phyloP scores from a whole-genome alignment of 2,113 vertebrate species.

The Poeciliopsis retropinna region DNA sequence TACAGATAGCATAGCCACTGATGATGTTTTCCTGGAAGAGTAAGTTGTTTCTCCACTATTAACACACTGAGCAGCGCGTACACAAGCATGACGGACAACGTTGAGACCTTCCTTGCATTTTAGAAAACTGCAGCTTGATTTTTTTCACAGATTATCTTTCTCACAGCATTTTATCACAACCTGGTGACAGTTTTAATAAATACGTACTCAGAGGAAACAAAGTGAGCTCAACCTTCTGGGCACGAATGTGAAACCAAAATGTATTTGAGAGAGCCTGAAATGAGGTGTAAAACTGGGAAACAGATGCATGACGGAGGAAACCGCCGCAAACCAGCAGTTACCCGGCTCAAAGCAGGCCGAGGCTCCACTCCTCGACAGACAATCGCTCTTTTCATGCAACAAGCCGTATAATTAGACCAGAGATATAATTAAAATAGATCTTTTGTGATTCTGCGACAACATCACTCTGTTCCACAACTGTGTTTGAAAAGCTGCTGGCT shows the following conservation, averaged over 20 bases:
- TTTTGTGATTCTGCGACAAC: conserved; percentile 53
- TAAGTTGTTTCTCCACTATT: no score
- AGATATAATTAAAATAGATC: conserved; percentile 54
- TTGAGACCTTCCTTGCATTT: no score
- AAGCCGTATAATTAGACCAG: conserved; percentile 48
- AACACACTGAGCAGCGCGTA: no score
- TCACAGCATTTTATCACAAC: no score
- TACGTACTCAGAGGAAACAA: not conserved
- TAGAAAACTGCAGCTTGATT: no score
- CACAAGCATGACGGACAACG: no score
- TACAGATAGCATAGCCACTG: no score
- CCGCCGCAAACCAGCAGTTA: conserved; percentile 21
- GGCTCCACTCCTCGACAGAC: not conserved
- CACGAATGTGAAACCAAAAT: not conserved
- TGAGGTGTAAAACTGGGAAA: conserved; percentile 21
- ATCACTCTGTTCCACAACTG: conserved; percentile 45
- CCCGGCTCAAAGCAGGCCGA: conserved; percentile 27
- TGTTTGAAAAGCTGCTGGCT: conserved; percentile 39
- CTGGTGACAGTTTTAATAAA: no score
- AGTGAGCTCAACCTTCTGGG: not conserved
- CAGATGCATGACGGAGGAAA: conserved; percentile 21
- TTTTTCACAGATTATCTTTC: no score
- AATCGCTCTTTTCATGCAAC: conserved; percentile 43
- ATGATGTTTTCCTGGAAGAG: no score
- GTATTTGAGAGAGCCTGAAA: not conserved